Base-by-base conservation (phyloP, 2,113 vertebrate genomes). In the Gallinago paraguaiae region DNA sequence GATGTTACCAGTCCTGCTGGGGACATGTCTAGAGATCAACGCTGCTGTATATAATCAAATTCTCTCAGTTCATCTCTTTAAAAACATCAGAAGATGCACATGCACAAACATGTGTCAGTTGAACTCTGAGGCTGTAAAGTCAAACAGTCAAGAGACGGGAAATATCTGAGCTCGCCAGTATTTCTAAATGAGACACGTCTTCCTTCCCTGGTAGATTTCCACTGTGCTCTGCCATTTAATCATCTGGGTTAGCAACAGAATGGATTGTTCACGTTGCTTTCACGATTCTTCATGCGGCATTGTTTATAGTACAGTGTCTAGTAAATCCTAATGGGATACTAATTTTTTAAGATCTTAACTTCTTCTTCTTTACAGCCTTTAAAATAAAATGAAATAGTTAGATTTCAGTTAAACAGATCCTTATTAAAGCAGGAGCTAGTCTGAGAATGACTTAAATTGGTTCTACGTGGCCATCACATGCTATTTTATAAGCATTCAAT, bases 401-500 rank as follows among this genome's bases (percentile, higher is more conserved):
- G 46, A 45, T 41, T 90, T 27, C 23, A 71, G 68, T 65, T 91
- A 83, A 95, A 37, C 7, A 87, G 51, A 86, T 64, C 43, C 74
- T 94, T 91, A 74, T 93, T 95, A 77, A 65, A 86, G 77, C 64
- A 79, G 86, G 10, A 96, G 85, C 39, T 86, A 78, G 61, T 72
- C 65, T 84, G 82, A 79, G 79, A 95, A 95, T 95, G 54, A 84
- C 75, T 85, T 91, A 93, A 93, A 92, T 92, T 85, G 67, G 48
- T 67, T 50, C 61, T 94, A 79, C 9, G 64, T 82, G 92, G 90
- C 92, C 74, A 94, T 97, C 97, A 96, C 94, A 95, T 75, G 74
- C 91, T 95, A 89, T 97, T 97, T 94, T 84, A 86, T 91, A 96
- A 96, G 61, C 77, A 92, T 96, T 97, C 87, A 65, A 63, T 97